A percentile compares a stretch with the other conserved stretches of the same genome.
Evolutionary conservation across 2,797 vertebrate species (phyloP).

Genomic region (Alosa sapidissima): DNA sequence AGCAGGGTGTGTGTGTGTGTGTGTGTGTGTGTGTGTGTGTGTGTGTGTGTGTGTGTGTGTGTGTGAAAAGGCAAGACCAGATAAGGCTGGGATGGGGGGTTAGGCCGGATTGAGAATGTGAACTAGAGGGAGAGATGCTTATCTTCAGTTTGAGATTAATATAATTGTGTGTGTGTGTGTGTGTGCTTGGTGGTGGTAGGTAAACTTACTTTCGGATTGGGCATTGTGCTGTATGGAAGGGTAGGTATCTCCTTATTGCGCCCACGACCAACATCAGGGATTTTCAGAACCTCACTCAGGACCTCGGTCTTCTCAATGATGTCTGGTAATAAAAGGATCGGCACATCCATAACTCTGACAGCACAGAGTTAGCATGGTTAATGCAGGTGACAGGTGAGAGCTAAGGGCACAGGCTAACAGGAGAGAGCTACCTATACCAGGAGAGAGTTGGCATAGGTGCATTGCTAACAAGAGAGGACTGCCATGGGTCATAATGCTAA

Average conservation of each 20-base stretch:
- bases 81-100: no score
- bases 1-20: not conserved
- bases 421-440: no score
- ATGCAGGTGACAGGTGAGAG: no score
- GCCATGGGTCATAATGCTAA: no score
- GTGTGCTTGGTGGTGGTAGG: not conserved
- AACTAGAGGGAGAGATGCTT: no score
- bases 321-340: constrained; percentile 68
- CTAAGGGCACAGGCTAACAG: no score
- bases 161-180: not conserved
- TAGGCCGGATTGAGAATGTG: no score
- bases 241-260: not conserved
- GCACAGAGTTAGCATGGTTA: not conserved
- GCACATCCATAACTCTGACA: not conserved
- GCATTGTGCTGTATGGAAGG: not conserved
- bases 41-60: not conserved
- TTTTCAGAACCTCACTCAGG: constrained; percentile 77
- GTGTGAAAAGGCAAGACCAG: not conserved
- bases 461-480: no score
- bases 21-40: not conserved
- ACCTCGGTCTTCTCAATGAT: constrained; percentile 76
- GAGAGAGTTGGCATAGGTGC: no score
- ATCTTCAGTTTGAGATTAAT: no score
- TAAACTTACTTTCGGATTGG: not conserved
- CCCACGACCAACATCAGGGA: constrained; percentile 57